phyloP scores from a whole-genome alignment of 2,888 invertebrate species.

The Nebria brevicollis region DNA sequence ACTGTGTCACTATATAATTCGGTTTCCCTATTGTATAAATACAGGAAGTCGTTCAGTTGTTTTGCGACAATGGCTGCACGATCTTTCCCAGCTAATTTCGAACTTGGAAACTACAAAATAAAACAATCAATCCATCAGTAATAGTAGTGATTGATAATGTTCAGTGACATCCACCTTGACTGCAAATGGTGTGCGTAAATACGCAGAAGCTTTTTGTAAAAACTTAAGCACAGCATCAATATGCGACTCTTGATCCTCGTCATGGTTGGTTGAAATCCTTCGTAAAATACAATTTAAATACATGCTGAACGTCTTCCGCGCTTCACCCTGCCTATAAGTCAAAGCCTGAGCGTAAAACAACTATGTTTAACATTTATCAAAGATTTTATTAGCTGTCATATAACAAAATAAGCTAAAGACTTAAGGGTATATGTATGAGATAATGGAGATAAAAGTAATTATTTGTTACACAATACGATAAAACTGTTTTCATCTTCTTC shows the following conservation, averaged over 20 bases:
- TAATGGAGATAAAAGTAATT: not conserved
- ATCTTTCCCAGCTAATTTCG: conserved; percentile 81
- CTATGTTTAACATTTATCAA: not conserved
- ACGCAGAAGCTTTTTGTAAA: conserved; percentile 76
- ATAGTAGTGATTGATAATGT: not conserved
- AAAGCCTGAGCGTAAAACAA: not conserved
- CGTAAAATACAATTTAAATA: conserved; percentile 80
- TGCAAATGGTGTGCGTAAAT: conserved; percentile 75
- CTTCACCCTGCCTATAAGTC: conserved; percentile 70
- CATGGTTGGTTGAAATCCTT: conserved; percentile 68
- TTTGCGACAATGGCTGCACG: conserved; percentile 85
- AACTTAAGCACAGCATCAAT: conserved; percentile 79
- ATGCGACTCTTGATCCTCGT: conserved; percentile 67
- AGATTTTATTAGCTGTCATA: not conserved
- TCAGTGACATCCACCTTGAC: conserved; percentile 64
- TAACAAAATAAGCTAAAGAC: not conserved
- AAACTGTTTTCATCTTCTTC: not conserved
- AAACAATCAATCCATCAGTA: conserved; percentile 23
- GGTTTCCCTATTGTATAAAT: conserved; percentile 84
- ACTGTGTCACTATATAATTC: conserved; percentile 79
- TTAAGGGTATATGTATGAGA: not conserved
- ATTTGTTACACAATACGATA: not conserved
- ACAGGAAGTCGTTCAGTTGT: conserved; percentile 84
- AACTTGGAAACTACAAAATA: conserved; percentile 70
- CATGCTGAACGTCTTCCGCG: conserved; percentile 80